These are phyloP conservation scores for Ceratoteleas bidentatus DNA, from an alignment of 1,140 invertebrate genomes.

Conservation along the genomic window DNA sequence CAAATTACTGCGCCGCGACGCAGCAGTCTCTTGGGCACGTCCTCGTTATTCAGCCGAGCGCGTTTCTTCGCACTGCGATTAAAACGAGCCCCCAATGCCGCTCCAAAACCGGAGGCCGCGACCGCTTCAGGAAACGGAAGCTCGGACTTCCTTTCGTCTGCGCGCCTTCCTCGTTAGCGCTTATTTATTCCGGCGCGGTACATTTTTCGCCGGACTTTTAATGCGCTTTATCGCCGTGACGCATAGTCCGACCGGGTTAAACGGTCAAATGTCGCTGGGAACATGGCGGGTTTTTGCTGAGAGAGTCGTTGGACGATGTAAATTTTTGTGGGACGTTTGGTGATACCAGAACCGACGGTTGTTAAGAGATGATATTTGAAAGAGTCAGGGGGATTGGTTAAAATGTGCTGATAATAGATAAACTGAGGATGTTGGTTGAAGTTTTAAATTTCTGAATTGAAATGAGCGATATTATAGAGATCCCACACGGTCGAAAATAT, in stretches of 20 bases:
- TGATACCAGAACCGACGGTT: too few species aligned
- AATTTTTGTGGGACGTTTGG: too few species aligned
- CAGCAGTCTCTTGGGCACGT: conserved; percentile 51
- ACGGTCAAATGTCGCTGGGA: neutral
- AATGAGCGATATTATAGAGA: too few species aligned
- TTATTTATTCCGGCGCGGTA: conserved; percentile 41
- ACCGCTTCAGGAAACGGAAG: conserved; percentile 37
- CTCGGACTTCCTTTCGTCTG: conserved; percentile 45
- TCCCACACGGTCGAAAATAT: too few species aligned
- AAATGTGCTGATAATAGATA: too few species aligned
- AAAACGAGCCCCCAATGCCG: conserved; percentile 41
- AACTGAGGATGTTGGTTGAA: too few species aligned
- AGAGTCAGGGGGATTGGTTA: too few species aligned
- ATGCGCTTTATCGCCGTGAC: conserved; percentile 27
- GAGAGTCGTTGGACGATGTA: too few species aligned
- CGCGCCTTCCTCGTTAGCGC: conserved; percentile 35
- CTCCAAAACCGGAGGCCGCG: conserved; percentile 29
- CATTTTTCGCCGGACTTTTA: conserved; percentile 35
- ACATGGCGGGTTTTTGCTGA: neutral
- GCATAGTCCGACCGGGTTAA: conserved; percentile 12
- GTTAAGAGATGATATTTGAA: too few species aligned
- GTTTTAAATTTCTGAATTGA: too few species aligned
- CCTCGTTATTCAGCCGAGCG: conserved; percentile 52
- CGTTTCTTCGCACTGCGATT: conserved; percentile 62
- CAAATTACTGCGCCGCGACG: conserved; percentile 40